Conservation (phyloP, 1,140 invertebrate genomes). For the Leptinotarsa texana region DNA sequence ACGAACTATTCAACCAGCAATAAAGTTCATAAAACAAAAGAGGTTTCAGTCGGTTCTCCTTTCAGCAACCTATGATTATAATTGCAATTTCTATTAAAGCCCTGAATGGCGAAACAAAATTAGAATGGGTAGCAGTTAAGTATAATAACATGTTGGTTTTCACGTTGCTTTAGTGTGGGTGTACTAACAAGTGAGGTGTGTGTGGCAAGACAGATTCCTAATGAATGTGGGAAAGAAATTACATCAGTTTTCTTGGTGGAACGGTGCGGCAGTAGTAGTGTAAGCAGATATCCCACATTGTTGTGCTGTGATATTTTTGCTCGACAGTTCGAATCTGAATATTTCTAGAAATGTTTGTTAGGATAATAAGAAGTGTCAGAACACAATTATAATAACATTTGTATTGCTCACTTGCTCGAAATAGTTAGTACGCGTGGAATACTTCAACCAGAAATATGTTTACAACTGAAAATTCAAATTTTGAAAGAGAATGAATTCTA, state of each 20-base stretch:
- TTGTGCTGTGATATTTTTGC: neutral
- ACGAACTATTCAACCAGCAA: neutral
- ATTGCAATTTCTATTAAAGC: constrained; percentile 24
- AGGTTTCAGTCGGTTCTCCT: constrained; percentile 1
- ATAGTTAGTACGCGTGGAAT: too few relatives aligned
- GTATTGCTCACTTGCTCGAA: too few relatives aligned
- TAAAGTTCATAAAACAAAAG: constrained; percentile 8
- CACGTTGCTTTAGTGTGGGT: constrained; percentile 25
- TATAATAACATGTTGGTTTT: constrained; percentile 28
- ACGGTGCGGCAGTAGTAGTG: neutral
- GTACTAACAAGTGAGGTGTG: constrained; percentile 28
- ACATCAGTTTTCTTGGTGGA: neutral
- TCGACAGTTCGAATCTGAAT: too few relatives aligned
- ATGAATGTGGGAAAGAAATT: constrained; percentile 24
- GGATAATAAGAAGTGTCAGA: too few relatives aligned
- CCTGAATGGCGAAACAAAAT: constrained; percentile 24
- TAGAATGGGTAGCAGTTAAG: constrained; percentile 25
- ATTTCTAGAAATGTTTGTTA: too few relatives aligned
- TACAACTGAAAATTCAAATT: too few relatives aligned
- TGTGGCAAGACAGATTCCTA: constrained; percentile 19
- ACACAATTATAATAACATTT: too few relatives aligned
- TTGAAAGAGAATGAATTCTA: too few relatives aligned
- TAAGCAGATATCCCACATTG: neutral
- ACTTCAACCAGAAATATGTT: too few relatives aligned
- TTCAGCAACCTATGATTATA: constrained; percentile 22